Evolutionary conservation across 2,888 invertebrate species (phyloP), one percentile per base, ranked within the genome.

Genomic region (Amiota communis): DNA sequence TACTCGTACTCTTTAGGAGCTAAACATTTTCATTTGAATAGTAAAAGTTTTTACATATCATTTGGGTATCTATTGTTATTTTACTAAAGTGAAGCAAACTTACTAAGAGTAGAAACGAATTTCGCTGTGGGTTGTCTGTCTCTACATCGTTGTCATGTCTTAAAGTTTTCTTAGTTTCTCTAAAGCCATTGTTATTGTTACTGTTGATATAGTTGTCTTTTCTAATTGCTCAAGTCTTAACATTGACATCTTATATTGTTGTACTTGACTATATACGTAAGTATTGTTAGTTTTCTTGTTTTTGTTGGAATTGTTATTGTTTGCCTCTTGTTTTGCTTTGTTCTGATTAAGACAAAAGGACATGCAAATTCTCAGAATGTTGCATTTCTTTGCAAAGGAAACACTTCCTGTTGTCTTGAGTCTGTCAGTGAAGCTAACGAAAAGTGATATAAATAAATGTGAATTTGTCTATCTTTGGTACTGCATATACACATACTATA

Each of bases 101-200:
- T 48, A 17, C 49, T 65, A 49, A 49, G 17, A 46, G 17, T 46
- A 12, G 48, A 64, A 47, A 23, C 65, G 49, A 73, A 56, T 48
- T 75, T 75, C 68, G 72, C 73, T 75, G 72, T 73, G 72, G 75
- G 73, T 71, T 75, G 75, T 69, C 71, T n/a, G n/a, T 71, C 17
- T 59, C 59, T 59, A 36, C 53, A 46, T 57, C 57, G 63, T 65
- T 70, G 70, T 71, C 73, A 70, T 75, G 73, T 75, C 64, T 68
- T 64, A 75, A 73, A 72, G 72, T 72, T 69, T n/a, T 71, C 56
- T 63, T 49, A 17, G 36, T 36, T 36, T 36, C 36, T 36, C 46
- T 4, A 6, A 8, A 46, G 36, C 20, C 53, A 8, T 65, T 53
- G 68, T 57, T 70, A 23, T 59, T 70, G 70, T 48, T 47, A 15